Base-by-base conservation (phyloP, 2,888 invertebrate species). In the Drosophila niveifrons region DNA sequence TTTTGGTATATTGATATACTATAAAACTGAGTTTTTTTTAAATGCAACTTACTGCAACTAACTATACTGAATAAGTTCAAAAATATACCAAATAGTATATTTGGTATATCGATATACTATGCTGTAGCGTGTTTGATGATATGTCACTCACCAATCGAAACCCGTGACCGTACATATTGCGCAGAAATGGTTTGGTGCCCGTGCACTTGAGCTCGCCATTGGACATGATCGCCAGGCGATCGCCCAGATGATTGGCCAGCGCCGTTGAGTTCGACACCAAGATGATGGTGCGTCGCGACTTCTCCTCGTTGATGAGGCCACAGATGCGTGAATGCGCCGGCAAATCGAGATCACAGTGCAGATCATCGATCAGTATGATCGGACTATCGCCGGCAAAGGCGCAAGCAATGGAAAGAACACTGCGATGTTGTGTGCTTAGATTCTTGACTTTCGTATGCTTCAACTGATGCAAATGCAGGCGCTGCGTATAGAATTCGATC, bases 181-280 rank as follows among this genome's bases (percentile, higher is more conserved):
- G 97, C 36, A 97, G 93, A 90, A 95, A 97, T 87, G 94, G 95
- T 3, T 96, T 95, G 0, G 96, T 95, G 9, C 97, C 97, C 67
- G 95, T 95, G 89, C 97, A 97, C 84, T 96, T 95, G 39, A 97
- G 92, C 29, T 94, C 94, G 0, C 97, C 97, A 47, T 94, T 94
- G 0, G 96, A 95, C 96, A 97, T 96, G 68, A 97, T 97, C 17
- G 96, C 97, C 65, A 97, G 96, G 36, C 97, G 93, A 91, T 97
- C 97, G 0, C 96, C 97, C 2, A 97, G 93, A 55, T 95, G 93
- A 90, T 97, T 97, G 0, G 97, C 97, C 91, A 97, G 96, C 82
- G 96, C 96, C 95, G 97, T 96, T 90, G 96, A 96, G 91, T 97
- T 96, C 0, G 96, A 96, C 0, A 97, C 96, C 56, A 97, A 92